A percentile compares a stretch with the other conserved stretches of the same genome.
phyloP scores from a whole-genome alignment of 30 jellyfish, hydroid and myxozoan genomes.

The Hydra vulgaris region DNA sequence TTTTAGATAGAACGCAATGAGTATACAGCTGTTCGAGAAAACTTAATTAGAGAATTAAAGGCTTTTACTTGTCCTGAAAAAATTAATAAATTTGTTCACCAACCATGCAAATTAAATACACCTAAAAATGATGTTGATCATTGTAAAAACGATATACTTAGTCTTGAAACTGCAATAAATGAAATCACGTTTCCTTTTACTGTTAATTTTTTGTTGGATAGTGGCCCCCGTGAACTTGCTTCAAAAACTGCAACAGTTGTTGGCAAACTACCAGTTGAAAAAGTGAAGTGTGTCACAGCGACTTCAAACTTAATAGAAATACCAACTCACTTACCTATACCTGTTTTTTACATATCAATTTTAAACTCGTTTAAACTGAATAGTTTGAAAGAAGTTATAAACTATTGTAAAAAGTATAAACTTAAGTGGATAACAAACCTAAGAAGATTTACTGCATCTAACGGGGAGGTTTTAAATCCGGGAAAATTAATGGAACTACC shows the following conservation, averaged over 20 bases:
- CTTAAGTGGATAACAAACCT: background rate
- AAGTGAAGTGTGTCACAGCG: background rate
- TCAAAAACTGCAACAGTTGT: background rate
- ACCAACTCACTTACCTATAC: slow-evolving; percentile 1
- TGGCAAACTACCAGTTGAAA: background rate
- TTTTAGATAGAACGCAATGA: background rate
- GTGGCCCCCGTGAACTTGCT: background rate
- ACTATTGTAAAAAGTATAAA: background rate
- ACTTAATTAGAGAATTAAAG: background rate
- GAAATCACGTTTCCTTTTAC: background rate
- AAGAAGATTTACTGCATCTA: background rate
- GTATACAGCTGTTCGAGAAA: slow-evolving; percentile 1
- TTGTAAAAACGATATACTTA: background rate
- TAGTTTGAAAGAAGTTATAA: background rate
- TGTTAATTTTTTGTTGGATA: background rate
- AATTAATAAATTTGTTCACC: background rate
- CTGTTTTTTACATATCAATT: background rate
- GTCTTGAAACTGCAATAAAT: slow-evolving; percentile 3
- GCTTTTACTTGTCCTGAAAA: background rate
- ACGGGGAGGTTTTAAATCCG: background rate
- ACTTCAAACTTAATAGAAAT: background rate
- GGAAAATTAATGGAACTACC: background rate
- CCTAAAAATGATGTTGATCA: background rate
- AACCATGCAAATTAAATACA: background rate
- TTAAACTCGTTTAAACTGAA: background rate